Evolutionary conservation across 2,113 vertebrate species (phyloP), one percentile per base, ranked within the genome.

Genomic region (Malurus alboscapulatus): DNA sequence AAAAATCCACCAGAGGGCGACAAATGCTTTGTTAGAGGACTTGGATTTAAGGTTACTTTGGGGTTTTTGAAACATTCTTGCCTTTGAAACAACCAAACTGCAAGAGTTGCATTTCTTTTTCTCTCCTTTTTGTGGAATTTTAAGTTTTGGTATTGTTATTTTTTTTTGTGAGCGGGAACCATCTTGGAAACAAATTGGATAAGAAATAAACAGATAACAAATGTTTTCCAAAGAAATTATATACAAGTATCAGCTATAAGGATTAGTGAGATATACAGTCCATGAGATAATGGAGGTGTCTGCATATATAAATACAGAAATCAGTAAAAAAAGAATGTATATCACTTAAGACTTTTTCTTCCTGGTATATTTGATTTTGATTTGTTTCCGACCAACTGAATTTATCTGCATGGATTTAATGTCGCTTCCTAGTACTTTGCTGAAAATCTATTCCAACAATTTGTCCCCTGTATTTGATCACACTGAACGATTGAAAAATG

Each of bases 1-100:
- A 40, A 48, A 66, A 82, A 24, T 86, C 94, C 94, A 62, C 67
- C 65, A 96, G 93, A 92, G 93, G 93, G 93, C 90, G 82, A 78
- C 40, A 1, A 59, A 13, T 42, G 68, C 84, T 76, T 48, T n/a
- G 9, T 48, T 77, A 34, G 50, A 75, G 29, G 26, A 44, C 20
- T 32, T 55, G 0, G 2, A 9, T 25, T 54, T 47, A 8, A 2
- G 12, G 17, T 12, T 58, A 2, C 2, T 32, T 38, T 32, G 26
- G 2, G 7, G 0, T 4, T 54, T 71, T 89, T 57, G 38, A 55
- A 32, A n/a, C 17, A 17, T 17, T 11, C 45, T 77, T 81, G 32
- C 50, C 16, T 76, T 69, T 48, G 57, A 72, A 81, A 45, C 48
- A 34, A 53, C 40, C 5, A 11, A 45, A 21, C 24, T 45, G 36